Percentiles rank a stretch among this genome's conserved stretches.
Evolutionary conservation across 1,140 invertebrate species (phyloP).

Genomic region (Meloidogyne hapla): DNA sequence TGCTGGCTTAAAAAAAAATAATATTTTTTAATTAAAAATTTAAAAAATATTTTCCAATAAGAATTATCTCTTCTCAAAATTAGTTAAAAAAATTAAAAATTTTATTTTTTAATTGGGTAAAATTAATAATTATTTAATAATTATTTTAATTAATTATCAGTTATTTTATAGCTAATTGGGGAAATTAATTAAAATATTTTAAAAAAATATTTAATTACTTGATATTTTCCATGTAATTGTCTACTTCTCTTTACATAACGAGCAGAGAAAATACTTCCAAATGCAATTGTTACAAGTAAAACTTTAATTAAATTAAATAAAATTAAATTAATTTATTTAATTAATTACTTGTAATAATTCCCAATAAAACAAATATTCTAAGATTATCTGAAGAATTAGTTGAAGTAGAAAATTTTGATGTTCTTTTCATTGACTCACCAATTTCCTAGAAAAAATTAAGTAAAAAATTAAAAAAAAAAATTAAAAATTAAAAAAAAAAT

Average conservation of each 20-base stretch:
- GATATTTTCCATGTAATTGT: conserved; percentile 36
- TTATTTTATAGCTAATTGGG: too few relatives aligned
- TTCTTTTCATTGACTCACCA: conserved; percentile 4
- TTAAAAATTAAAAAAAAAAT: too few relatives aligned
- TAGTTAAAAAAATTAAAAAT: too few relatives aligned
- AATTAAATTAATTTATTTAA: neutral
- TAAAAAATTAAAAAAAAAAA: too few relatives aligned
- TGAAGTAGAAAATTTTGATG: conserved; percentile 4
- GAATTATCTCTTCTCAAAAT: too few relatives aligned
- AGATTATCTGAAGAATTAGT: conserved; percentile 11
- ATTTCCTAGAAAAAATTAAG: neutral
- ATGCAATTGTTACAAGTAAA: conserved; percentile 20
- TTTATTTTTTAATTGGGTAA: neutral
- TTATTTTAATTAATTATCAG: too few relatives aligned
- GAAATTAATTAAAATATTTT: too few relatives aligned
- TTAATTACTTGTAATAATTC: conserved; percentile 12
- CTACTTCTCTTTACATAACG: conserved; percentile 35
- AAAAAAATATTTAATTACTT: neutral
- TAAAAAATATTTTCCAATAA: neutral
- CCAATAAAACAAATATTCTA: conserved; percentile 6
- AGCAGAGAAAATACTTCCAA: conserved; percentile 27
- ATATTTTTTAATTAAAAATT: neutral
- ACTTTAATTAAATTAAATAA: conserved; percentile 11
- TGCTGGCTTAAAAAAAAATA: conserved; percentile 18
- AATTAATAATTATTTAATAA: too few relatives aligned